phyloP scores from a whole-genome alignment of 2,113 vertebrate genomes.

The Eupsittula cactorum region DNA sequence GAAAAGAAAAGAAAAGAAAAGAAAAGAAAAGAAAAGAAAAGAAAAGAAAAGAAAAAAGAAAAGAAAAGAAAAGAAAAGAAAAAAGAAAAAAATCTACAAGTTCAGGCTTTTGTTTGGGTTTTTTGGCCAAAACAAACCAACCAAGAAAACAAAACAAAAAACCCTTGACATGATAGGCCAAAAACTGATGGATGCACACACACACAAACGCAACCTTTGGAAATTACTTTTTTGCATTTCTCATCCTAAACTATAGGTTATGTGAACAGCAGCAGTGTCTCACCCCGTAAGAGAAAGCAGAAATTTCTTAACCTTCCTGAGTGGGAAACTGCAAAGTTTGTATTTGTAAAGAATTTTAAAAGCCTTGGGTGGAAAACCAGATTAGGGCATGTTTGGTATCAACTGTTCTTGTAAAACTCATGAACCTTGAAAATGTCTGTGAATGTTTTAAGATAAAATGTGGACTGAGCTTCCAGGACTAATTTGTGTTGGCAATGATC shows the following conservation, averaged over 20 bases:
- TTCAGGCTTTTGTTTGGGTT: not conserved
- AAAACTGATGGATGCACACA: not conserved
- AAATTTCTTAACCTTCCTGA: not conserved
- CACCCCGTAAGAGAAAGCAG: not conserved
- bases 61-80: accelerated
- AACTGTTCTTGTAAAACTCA: not conserved
- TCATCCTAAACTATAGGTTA: not conserved
- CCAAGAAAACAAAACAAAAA: not conserved
- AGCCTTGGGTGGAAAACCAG: not conserved
- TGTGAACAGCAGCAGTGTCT: not conserved
- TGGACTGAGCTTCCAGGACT: not conserved
- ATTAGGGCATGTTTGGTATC: not conserved
- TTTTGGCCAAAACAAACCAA: accelerated
- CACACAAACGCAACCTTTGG: not conserved
- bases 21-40: no score
- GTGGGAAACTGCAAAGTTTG: not conserved
- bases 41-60: no score
- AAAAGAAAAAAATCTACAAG: not conserved
- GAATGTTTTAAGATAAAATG: not conserved
- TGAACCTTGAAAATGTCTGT: not conserved
- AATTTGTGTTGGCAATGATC: not conserved
- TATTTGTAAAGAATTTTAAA: not conserved
- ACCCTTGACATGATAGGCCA: not conserved
- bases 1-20: not conserved
- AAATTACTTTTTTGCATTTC: not conserved